Conservation (phyloP, 2,888 invertebrate species). For the Exocentrus adspersus region DNA sequence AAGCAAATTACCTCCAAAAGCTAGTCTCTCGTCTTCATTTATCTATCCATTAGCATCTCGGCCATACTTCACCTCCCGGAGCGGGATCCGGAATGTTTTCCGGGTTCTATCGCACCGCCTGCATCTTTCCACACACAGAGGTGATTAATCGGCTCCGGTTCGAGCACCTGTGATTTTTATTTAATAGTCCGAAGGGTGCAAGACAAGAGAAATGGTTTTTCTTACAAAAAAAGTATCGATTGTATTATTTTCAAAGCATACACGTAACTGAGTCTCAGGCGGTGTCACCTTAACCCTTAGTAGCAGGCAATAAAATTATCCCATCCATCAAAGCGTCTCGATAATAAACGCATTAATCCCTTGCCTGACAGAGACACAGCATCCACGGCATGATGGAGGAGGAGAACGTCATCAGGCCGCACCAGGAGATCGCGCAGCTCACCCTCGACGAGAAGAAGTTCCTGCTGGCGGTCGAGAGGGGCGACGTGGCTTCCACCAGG, state of each 20-base stretch:
- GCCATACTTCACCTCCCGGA: neutral
- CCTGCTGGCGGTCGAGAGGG: constrained; percentile 93
- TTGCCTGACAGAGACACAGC: constrained; percentile 75
- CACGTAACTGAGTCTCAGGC: neutral
- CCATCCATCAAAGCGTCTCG: constrained; percentile 7
- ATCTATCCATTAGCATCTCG: neutral
- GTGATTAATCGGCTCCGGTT: neutral
- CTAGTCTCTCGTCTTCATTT: too few relatives aligned
- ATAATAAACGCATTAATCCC: constrained; percentile 5
- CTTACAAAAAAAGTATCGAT: too few relatives aligned
- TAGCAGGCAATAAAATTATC: constrained; percentile 8
- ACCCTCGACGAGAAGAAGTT: constrained; percentile 93
- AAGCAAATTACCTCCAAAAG: too few relatives aligned
- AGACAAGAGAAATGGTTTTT: too few relatives aligned
- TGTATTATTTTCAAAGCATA: too few relatives aligned
- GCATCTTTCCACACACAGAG: neutral
- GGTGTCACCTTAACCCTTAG: constrained; percentile 11
- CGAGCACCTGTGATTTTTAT: too few relatives aligned
- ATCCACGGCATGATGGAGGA: constrained; percentile 95
- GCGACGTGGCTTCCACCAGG: constrained; percentile 93
- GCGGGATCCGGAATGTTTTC: neutral
- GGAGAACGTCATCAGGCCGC: constrained; percentile 87
- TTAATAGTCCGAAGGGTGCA: too few relatives aligned
- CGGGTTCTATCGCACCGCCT: neutral
- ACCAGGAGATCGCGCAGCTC: constrained; percentile 86